Conservation (phyloP, 2,888 invertebrate genomes). For the Ichneumoninae sp. region DNA sequence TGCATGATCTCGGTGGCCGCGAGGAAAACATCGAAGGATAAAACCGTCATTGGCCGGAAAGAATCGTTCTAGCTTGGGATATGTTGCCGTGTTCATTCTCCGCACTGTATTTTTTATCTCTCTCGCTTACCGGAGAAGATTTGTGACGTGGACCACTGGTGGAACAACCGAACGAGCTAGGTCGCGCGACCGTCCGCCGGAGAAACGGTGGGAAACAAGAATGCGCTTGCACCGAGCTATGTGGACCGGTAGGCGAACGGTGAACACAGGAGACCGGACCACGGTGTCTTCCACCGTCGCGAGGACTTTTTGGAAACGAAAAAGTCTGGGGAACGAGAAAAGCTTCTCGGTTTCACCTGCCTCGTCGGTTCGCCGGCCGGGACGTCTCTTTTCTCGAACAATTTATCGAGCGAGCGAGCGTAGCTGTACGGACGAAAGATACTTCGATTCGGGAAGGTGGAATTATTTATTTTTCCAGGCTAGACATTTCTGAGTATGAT, state of each 20-base stretch:
- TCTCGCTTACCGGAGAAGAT: slow-evolving; percentile 36
- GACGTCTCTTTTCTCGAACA: slow-evolving; percentile 10
- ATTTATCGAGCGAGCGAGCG: slow-evolving; percentile 7
- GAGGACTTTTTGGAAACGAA: slow-evolving; percentile 27
- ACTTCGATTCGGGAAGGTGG: background rate
- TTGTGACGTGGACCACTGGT: slow-evolving; percentile 45
- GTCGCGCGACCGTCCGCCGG: slow-evolving; percentile 9
- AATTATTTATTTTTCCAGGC: background rate
- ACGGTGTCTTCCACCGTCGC: slow-evolving; percentile 27
- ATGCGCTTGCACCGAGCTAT: slow-evolving; percentile 43
- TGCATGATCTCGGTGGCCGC: slow-evolving; percentile 79
- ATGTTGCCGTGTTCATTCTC: slow-evolving; percentile 46
- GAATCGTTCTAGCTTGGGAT: slow-evolving; percentile 68
- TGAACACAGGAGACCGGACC: slow-evolving; percentile 23
- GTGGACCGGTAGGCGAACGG: slow-evolving; percentile 45
- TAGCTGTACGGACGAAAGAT: background rate
- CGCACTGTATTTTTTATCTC: slow-evolving; percentile 21
- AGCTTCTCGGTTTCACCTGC: slow-evolving; percentile 9
- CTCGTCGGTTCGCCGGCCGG: background rate
- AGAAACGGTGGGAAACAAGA: slow-evolving; percentile 64
- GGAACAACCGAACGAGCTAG: slow-evolving; percentile 37
- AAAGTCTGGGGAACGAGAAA: slow-evolving; percentile 10
- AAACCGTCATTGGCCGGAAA: slow-evolving; percentile 77
- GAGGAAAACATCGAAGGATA: slow-evolving; percentile 73
- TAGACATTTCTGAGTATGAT: background rate